Evolutionary conservation across 92 coral and sea anemone species (phyloP), one percentile per base, ranked within the genome.

Genomic region (Paramuricea clavata): DNA sequence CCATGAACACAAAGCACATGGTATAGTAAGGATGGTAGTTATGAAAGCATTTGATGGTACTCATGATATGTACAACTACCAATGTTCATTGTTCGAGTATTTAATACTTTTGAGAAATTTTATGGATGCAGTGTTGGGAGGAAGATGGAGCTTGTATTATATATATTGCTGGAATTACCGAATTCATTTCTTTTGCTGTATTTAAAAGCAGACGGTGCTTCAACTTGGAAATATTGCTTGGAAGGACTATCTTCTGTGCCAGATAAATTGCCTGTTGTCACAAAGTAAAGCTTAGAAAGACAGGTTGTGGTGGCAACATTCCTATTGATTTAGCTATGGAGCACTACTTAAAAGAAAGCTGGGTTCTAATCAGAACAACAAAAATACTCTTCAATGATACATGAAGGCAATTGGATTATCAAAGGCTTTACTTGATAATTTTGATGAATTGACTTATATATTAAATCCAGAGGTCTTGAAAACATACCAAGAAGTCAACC

Each of bases 301-400:
- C 70, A 6, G 83, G 76, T 2, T 36, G 33, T 23, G 90, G 90
- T 8, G 49, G 65, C 6, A 87, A 81, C 25, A 68, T 87, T 0
- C 43, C 70, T 1, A 44, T 87, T 7, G 87, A 87, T 42, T 69
- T 87, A 27, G 90, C 81, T 7, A 77, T 87, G 43, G 90, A 87
- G 23, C 86, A 80, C 43, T 54, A 80, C 57, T 81, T 78, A 69
- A 50, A 9, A 82, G 84, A 80, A 82, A 88, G 28, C 88, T 88
- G 34, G 84, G 87, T 9, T 26, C 65, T 16, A 88, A 88, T 41
- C 43, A 81, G 22, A 52, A 7, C 11, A 35, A 49, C 57, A 6
- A 12, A 21, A 71, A 71, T 43, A 71, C 12, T 35, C n/a, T 71
- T 49, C 77, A 71, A 36, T 21, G 88, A 6, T 79, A 79, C 36